Base-by-base conservation (phyloP, 2,797 vertebrate genomes). In the Chromobotia macracanthus region DNA sequence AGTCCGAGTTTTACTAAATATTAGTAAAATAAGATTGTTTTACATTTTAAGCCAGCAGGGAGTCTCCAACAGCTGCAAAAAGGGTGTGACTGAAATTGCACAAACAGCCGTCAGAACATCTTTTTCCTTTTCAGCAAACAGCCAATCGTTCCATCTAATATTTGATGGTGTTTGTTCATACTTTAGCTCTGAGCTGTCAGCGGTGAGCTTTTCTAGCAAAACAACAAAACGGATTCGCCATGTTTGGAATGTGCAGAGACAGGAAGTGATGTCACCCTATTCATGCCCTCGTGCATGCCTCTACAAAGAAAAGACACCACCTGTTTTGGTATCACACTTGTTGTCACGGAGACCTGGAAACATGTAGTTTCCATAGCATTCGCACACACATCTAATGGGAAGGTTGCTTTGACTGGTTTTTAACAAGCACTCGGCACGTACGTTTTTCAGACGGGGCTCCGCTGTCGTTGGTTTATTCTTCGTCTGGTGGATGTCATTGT, bases 241-340 rank as follows among this genome's bases (percentile, higher is more conserved):
- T 65, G 63, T 21, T 58, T 73, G 85, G 86, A 88, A 85, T 75
- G 84, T 87, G 83, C 84, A 58, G 84, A 88, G 84, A 82, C 82
- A 79, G 89, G 90, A 92, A 87, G 77, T 91, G 84, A 89, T 83
- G 84, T 88, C 82, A 91, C 48, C 70, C 51, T 44, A n/a, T 21
- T 51, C 38, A 51, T 21, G 23, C 23, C n/a, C 41, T 51, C 21
- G 71, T 75, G n/a, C 10, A 7, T 69, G 83, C 55, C 44, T 78
- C 44, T 64, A n/a, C 7, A 21, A 28, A 58, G 35, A 67, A 48
- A 21, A 48, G 23, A 78, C 5, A 51, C 28, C 80, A 82, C 80
- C 80, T 82, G 80, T 82, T 66, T 46, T 10, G 18, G 21, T 44
- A 65, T 65, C 51, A 65, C 61, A 56, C 21, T 0, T 66, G 61